Conservation (phyloP, 2,888 invertebrate genomes). For the Escarpia spicata region DNA sequence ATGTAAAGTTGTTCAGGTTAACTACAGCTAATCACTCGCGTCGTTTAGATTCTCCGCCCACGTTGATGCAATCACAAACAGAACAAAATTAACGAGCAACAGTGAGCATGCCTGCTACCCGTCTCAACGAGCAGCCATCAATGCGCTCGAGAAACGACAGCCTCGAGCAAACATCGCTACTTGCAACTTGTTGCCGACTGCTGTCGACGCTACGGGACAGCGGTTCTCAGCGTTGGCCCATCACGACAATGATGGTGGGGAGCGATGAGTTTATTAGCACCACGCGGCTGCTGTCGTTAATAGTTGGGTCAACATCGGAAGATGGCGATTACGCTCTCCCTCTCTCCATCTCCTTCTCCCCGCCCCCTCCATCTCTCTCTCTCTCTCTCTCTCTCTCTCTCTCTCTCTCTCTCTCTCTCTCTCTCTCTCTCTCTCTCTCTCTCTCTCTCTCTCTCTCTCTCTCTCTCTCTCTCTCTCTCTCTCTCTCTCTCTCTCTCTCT, state of each 20-base stretch:
- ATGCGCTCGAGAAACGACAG: background rate
- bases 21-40: background rate
- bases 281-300: slow-evolving; percentile 4
- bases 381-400: background rate
- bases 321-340: background rate
- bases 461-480: background rate
- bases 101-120: slow-evolving; percentile 16
- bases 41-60: background rate
- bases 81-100: background rate
- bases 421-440: background rate
- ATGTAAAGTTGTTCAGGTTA: background rate
- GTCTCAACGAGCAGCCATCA: slow-evolving; percentile 9
- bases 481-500: too few species aligned
- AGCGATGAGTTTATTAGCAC: background rate
- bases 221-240: background rate
- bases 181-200: slow-evolving; percentile 13
- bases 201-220: background rate
- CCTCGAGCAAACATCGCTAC: background rate
- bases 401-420: background rate
- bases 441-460: background rate
- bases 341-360: background rate
- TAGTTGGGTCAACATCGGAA: background rate
- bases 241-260: background rate
- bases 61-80: background rate
- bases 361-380: background rate